Conservation (phyloP, 2,113 vertebrate species). For the Sula dactylatra region DNA sequence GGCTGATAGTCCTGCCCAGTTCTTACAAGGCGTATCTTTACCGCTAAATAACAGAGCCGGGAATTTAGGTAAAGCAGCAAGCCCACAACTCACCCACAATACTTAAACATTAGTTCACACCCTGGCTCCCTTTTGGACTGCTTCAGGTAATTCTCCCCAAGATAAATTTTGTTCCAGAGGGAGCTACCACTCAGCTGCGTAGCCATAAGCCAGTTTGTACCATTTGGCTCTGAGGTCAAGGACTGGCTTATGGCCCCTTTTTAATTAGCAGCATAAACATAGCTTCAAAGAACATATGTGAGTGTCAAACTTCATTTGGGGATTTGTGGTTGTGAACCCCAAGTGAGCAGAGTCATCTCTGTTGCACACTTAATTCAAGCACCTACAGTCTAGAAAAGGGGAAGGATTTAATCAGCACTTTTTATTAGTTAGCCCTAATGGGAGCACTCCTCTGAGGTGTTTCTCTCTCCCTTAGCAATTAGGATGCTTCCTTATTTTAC, state of each 20-base stretch:
- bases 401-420: conserved; percentile 14
- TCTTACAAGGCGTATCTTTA: not conserved
- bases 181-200: not conserved
- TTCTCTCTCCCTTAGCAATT: not conserved
- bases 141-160: not conserved
- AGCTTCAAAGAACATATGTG: conserved; percentile 20
- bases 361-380: not conserved
- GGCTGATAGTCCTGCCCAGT: not conserved
- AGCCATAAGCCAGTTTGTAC: not conserved
- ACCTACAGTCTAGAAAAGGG: not conserved
- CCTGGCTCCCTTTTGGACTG: not conserved
- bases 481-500: not conserved
- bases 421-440: not conserved
- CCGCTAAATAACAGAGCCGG: not conserved
- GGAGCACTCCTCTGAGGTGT: not conserved
- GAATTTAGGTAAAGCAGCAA: not conserved
- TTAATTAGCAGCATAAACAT: not conserved
- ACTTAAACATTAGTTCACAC: not conserved
- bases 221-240: not conserved
- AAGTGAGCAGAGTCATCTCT: not conserved
- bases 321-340: not conserved
- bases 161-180: not conserved
- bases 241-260: not conserved
- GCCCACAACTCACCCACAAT: not conserved
- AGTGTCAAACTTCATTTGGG: not conserved